Evolutionary conservation across 2,113 vertebrate genomes (phyloP), one percentile per base, ranked within the genome.

Genomic region (Atherinomorus stipes): DNA sequence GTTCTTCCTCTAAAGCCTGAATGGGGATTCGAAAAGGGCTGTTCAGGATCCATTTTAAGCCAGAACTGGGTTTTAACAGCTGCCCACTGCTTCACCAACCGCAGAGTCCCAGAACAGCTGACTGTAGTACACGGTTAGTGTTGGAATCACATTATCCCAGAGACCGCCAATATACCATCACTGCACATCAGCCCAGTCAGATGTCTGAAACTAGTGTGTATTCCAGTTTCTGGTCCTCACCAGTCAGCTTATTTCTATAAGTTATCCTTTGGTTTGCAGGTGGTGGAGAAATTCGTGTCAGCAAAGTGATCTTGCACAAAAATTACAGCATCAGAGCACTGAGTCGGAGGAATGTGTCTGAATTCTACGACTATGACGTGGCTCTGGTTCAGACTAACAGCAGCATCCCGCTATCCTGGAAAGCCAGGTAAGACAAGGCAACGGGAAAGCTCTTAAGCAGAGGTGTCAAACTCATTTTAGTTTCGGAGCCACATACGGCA

Each of bases 321-420:
- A 7, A 88, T 0, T 97, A 93, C 64, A 66, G 93, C 63, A 56
- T 83, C 25, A 74, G 45, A 0, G 78, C 76, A 1, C 93, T 95
- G 4, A 54, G 5, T 56, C 53, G 58, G 49, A 84, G 82, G 56
- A 93, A 92, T 0, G 90, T 96, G 4, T 53, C 71, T 0, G 95
- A 96, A 84, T 96, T 96, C 84, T 97, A 95, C 26, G 95, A 96
- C 88, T 97, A 96, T 0, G 96, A 97, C 0, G 79, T 96, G 5
- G 96, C 95, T 56, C 84, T 97, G 19, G 4, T 96, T 2, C 79
- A 88, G 54, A 74, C 95, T 28, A 74, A 63, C 18, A 12, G 2
- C 0, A 92, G 83, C 38, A 88, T 96, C 26, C 69, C 11, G 0
- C 88, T 93, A 0, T 82, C 76, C 1, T 26, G 78, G 61, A 71